Conservation (phyloP, 2,888 invertebrate genomes). For the Thumatha senex region DNA sequence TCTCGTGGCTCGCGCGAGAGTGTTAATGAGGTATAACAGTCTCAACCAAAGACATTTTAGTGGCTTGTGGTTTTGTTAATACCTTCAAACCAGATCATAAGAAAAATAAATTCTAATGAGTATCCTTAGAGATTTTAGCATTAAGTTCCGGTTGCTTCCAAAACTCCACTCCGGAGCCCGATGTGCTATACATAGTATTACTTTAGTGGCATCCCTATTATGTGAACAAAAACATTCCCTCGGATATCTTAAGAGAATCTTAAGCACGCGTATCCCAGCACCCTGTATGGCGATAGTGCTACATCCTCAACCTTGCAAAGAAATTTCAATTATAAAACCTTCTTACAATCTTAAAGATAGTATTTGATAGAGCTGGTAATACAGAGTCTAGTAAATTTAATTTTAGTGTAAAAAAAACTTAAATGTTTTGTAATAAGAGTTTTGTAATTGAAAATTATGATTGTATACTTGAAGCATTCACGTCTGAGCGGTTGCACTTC, state of each 20-base stretch:
- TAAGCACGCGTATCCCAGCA: slow-evolving; percentile 33
- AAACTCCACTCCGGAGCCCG: too few relatives aligned
- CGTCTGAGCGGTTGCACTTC: slow-evolving; percentile 18
- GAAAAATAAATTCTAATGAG: too few relatives aligned
- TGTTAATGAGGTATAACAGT: too few relatives aligned
- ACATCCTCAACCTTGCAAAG: background rate
- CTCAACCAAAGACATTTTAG: too few relatives aligned
- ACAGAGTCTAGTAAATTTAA: slow-evolving; percentile 5
- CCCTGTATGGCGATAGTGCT: slow-evolving; percentile 13
- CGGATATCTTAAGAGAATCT: slow-evolving; percentile 35
- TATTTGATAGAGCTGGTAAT: background rate
- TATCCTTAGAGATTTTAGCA: too few relatives aligned
- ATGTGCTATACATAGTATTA: too few relatives aligned
- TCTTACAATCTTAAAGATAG: fast-evolving
- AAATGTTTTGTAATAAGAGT: slow-evolving; percentile 6
- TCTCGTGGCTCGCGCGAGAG: too few relatives aligned
- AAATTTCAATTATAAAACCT: slow-evolving; percentile 2
- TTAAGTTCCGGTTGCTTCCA: too few relatives aligned
- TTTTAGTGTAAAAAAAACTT: slow-evolving; percentile 4
- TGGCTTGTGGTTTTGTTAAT: too few relatives aligned
- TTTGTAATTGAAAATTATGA: background rate
- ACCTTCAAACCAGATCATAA: too few relatives aligned
- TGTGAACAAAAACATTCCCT: slow-evolving; percentile 35
- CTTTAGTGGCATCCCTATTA: slow-evolving; percentile 21
- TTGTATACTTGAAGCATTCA: slow-evolving; percentile 20